A percentile compares a stretch with the other conserved stretches of the same genome.
phyloP scores from a whole-genome alignment of 2,797 vertebrate genomes.

The Bovichtus diacanthus region DNA sequence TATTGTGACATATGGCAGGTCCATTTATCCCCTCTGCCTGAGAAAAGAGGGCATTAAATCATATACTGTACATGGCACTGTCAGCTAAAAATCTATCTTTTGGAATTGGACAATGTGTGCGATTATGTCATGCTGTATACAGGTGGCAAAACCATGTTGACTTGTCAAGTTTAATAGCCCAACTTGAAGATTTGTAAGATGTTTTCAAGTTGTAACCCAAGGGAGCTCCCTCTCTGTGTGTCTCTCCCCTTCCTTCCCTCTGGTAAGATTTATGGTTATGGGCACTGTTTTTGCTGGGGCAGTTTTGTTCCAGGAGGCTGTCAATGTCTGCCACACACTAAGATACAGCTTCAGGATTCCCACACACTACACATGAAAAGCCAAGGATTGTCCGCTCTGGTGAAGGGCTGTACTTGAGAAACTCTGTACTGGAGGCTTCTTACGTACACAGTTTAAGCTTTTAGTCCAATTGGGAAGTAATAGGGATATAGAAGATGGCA shows the following conservation, averaged over 20 bases:
- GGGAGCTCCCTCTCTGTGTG: constrained; percentile 42
- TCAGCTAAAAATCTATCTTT: constrained; percentile 26
- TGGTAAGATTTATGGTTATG: constrained; percentile 74
- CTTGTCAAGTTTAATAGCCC: constrained; percentile 67
- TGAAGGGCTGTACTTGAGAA: constrained; percentile 2
- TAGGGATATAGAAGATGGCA: neutral
- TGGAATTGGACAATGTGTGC: constrained; percentile 7
- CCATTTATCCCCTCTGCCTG: constrained; percentile 53
- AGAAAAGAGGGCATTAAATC: constrained; percentile 43
- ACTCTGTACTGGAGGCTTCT: neutral
- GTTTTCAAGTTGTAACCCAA: constrained; percentile 57
- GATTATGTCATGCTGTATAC: constrained; percentile 27
- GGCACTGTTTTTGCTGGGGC: constrained; percentile 42
- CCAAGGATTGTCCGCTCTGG: constrained; percentile 26
- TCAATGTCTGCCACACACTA: constrained; percentile 59
- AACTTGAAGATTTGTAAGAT: constrained; percentile 68
- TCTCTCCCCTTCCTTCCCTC: constrained; percentile 45
- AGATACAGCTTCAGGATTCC: constrained; percentile 64
- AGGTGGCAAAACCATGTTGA: constrained; percentile 58
- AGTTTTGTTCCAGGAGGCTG: constrained; percentile 70
- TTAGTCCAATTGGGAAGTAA: neutral
- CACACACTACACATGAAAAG: constrained; percentile 56
- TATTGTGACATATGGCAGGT: constrained; percentile 73
- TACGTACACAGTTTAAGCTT: neutral
- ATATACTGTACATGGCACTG: constrained; percentile 13